Evolutionary conservation across 2,797 vertebrate species (phyloP).

Genomic region (Schizothorax lantsangensis): DNA sequence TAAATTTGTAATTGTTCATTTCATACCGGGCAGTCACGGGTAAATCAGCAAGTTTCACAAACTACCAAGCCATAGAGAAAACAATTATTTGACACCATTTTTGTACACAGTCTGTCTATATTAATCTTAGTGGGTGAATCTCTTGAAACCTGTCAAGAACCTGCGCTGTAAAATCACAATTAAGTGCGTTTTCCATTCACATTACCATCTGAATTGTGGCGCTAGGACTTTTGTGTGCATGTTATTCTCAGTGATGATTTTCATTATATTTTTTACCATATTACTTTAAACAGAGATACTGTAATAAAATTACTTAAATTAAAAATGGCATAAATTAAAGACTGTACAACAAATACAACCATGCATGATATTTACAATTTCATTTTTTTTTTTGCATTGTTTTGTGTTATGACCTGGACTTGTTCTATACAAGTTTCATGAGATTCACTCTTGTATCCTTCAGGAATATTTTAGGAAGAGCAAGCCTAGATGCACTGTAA

Average conservation of each 20-base stretch:
- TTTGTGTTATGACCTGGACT: neutral
- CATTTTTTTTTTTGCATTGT: neutral
- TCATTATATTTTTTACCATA: neutral
- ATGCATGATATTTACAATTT: neutral
- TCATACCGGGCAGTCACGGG: neutral
- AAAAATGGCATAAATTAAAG: neutral
- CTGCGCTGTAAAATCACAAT: neutral
- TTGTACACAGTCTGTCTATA: neutral
- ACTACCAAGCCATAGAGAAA: constrained; percentile 3
- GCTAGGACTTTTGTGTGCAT: no score
- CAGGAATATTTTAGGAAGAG: neutral
- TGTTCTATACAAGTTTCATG: neutral
- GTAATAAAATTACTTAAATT: neutral
- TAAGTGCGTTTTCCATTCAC: neutral
- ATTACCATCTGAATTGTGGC: neutral
- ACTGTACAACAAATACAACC: neutral
- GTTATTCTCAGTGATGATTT: neutral
- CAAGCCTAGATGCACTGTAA: neutral
- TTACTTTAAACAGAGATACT: neutral
- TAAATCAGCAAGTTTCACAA: neutral
- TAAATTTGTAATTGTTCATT: neutral
- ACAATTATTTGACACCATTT: neutral
- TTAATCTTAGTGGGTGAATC: neutral
- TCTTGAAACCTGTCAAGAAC: neutral
- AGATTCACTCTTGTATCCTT: neutral